Evolutionary conservation across 2,797 vertebrate genomes (phyloP).

Genomic region (Thaleichthys pacificus): DNA sequence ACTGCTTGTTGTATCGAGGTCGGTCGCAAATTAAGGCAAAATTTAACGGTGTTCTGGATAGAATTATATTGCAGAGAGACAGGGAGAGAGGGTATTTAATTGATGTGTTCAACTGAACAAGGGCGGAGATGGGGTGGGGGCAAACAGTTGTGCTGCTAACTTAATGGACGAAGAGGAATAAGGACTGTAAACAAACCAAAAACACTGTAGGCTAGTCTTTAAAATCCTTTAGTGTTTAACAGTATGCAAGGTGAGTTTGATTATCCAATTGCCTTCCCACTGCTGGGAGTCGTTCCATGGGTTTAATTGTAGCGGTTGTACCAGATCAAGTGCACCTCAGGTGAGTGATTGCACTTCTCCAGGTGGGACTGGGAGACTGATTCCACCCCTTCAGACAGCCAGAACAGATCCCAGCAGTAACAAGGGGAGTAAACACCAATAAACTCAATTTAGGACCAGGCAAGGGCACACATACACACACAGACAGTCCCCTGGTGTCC

Average conservation of each 20-base stretch:
- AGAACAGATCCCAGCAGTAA: conserved; percentile 1
- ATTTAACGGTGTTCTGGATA: conserved; percentile 46
- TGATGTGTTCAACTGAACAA: conserved; percentile 46
- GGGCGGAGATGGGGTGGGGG: conserved; percentile 22
- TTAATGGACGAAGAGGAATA: conserved; percentile 3
- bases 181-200: neutral
- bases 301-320: too few relatives aligned
- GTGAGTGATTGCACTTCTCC: too few relatives aligned
- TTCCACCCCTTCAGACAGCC: neutral
- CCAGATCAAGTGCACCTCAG: too few relatives aligned
- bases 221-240: too few relatives aligned
- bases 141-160: conserved; percentile 21
- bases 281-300: too few relatives aligned
- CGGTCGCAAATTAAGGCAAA: conserved; percentile 51
- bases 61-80: conserved; percentile 48
- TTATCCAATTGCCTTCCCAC: too few relatives aligned
- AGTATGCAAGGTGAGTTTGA: too few relatives aligned
- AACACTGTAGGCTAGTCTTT: neutral
- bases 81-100: conserved; percentile 42
- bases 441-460: conserved; percentile 10
- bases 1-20: conserved; percentile 55
- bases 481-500: conserved; percentile 41
- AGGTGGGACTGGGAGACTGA: too few relatives aligned
- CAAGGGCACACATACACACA: conserved; percentile 14
- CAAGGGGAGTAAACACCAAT: neutral